A percentile compares a stretch with the other conserved stretches of the same genome.
Evolutionary conservation across 2,888 invertebrate species (phyloP).

Genomic region (Euzophera pinguis): DNA sequence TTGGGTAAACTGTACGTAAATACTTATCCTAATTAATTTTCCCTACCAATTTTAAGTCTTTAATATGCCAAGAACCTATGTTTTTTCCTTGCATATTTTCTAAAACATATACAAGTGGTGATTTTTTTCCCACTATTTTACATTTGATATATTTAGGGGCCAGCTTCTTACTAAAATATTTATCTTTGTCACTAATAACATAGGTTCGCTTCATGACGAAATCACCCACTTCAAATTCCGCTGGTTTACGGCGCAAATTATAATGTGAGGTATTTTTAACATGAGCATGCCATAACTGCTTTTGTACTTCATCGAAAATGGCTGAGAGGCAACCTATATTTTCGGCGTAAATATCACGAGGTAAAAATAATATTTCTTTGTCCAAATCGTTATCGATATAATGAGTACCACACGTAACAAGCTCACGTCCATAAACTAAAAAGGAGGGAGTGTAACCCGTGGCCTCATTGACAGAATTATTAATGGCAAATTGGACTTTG

Average conservation of each 20-base stretch:
- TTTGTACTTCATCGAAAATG: constrained; percentile 23
- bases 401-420: constrained; percentile 12
- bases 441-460: constrained; percentile 10
- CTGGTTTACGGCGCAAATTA: constrained; percentile 19
- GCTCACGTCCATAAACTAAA: constrained; percentile 3
- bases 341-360: constrained; percentile 2
- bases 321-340: background rate
- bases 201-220: constrained; percentile 19
- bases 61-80: constrained; percentile 4
- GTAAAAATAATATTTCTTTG: background rate
- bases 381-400: constrained; percentile 21
- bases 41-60: background rate
- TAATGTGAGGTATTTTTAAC: constrained; percentile 19
- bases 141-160: constrained; percentile 13
- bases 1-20: no score
- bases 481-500: background rate
- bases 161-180: constrained; percentile 17
- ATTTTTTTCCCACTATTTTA: background rate
- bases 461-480: background rate
- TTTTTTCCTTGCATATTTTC: constrained; percentile 3
- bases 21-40: no score
- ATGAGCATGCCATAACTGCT: constrained; percentile 18
- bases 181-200: constrained; percentile 16
- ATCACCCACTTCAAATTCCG: constrained; percentile 25
- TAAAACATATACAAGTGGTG: constrained; percentile 1